A percentile compares a stretch with the other conserved stretches of the same genome.
Conservation (phyloP, 2,888 invertebrate genomes). For the Axea sp. region DNA sequence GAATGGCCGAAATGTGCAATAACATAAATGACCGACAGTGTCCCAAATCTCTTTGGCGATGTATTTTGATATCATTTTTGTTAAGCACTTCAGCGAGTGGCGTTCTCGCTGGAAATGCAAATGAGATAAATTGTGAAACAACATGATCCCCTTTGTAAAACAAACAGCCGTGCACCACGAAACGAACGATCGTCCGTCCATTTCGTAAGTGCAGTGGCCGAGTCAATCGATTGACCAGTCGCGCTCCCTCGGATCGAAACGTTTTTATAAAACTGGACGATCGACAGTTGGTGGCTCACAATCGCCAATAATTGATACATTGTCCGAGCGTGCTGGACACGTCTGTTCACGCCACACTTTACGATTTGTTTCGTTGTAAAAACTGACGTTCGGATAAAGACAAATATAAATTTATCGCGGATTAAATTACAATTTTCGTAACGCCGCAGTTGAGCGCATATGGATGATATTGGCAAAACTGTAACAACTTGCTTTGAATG, state of each 20-base stretch:
- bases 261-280: conserved; percentile 68
- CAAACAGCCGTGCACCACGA: conserved; percentile 73
- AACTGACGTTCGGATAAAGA: conserved; percentile 69
- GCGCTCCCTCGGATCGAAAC: conserved; percentile 67
- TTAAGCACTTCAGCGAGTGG: too few relatives aligned
- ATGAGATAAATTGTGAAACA: conserved; percentile 31
- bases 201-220: conserved; percentile 67
- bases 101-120: conserved; percentile 17
- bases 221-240: conserved; percentile 66
- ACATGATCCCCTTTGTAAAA: conserved; percentile 64
- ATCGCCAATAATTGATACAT: conserved; percentile 77
- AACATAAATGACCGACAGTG: too few relatives aligned
- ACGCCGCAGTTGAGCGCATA: conserved; percentile 29
- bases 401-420: conserved; percentile 77
- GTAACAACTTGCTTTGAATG: neutral
- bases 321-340: conserved; percentile 70
- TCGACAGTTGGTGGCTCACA: conserved; percentile 76
- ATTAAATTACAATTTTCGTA: conserved; percentile 69
- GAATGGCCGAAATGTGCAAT: too few relatives aligned
- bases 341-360: conserved; percentile 68
- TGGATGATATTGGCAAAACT: conserved; percentile 17
- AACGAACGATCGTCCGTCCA: conserved; percentile 61
- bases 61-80: too few relatives aligned
- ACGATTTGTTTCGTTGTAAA: conserved; percentile 76
- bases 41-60: too few relatives aligned